Evolutionary conservation across 2,113 vertebrate genomes (phyloP).

Genomic region (Muntiacus muntjak): DNA sequence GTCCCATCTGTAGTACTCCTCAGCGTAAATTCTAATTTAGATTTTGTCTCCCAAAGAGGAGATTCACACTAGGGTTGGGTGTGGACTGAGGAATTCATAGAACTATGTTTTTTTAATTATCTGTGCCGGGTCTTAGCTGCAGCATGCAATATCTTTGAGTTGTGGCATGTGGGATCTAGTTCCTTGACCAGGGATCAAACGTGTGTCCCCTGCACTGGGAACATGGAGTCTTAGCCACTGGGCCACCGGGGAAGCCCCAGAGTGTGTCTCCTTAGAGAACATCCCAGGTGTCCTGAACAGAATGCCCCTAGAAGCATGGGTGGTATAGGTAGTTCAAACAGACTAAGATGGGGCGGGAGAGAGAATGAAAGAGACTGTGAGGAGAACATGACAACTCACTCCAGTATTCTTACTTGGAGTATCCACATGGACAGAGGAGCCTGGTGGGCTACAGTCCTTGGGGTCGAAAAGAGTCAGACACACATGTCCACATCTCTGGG

Average conservation of each 20-base stretch:
- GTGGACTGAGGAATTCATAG: background rate
- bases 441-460: background rate
- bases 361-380: background rate
- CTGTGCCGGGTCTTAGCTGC: background rate
- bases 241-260: background rate
- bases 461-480: background rate
- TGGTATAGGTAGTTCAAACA: background rate
- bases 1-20: background rate
- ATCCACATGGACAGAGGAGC: background rate
- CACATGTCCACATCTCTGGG: no score
- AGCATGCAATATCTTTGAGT: background rate
- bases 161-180: background rate
- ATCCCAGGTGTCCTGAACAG: background rate
- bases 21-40: background rate
- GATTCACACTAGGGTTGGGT: background rate
- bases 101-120: background rate
- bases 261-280: background rate
- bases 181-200: background rate
- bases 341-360: background rate
- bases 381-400: background rate
- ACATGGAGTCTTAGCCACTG: background rate
- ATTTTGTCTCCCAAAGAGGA: background rate
- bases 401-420: background rate
- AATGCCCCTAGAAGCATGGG: background rate
- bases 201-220: background rate